Conservation (phyloP, 2,888 invertebrate genomes). For the Amphipyra berbera region DNA sequence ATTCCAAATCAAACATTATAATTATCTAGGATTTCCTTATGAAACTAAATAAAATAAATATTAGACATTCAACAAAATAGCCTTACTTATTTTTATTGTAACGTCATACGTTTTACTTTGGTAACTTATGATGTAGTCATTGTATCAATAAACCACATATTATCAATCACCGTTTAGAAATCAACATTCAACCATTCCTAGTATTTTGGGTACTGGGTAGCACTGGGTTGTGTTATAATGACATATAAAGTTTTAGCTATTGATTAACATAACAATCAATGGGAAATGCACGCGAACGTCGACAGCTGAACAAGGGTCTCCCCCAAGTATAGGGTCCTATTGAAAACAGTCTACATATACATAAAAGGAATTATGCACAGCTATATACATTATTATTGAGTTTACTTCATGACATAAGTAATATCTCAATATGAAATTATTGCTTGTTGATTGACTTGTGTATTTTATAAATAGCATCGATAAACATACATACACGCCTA, state of each 20-base stretch:
- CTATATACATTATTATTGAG: conserved; percentile 16
- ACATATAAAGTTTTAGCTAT: conserved; percentile 12
- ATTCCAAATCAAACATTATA: conserved; percentile 55
- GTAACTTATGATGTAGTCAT: neutral
- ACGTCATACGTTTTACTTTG: conserved; percentile 7
- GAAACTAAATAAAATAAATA: conserved; percentile 18
- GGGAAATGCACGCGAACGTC: conserved; percentile 20
- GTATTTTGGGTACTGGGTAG: neutral
- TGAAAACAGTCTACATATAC: conserved; percentile 13
- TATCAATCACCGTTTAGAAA: neutral
- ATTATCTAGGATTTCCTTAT: conserved; percentile 56
- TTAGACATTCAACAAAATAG: conserved; percentile 4
- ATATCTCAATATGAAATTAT: conserved; percentile 5
- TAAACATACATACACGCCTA: conserved; percentile 35
- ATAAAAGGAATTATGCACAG: conserved; percentile 36
- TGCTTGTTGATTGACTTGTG: conserved; percentile 23
- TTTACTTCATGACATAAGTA: conserved; percentile 4
- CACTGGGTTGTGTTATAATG: neutral
- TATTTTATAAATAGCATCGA: conserved; percentile 39
- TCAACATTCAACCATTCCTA: neutral
- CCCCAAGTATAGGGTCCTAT: conserved; percentile 32
- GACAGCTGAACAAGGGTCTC: conserved; percentile 39
- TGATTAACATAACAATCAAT: conserved; percentile 39
- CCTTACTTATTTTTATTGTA: conserved; percentile 6
- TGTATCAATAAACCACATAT: neutral